A percentile compares a stretch with the other conserved stretches of the same genome.
These are phyloP conservation scores for Lottia gigantea DNA, from an alignment of 2,888 invertebrate genomes.

Conservation along the genomic window DNA sequence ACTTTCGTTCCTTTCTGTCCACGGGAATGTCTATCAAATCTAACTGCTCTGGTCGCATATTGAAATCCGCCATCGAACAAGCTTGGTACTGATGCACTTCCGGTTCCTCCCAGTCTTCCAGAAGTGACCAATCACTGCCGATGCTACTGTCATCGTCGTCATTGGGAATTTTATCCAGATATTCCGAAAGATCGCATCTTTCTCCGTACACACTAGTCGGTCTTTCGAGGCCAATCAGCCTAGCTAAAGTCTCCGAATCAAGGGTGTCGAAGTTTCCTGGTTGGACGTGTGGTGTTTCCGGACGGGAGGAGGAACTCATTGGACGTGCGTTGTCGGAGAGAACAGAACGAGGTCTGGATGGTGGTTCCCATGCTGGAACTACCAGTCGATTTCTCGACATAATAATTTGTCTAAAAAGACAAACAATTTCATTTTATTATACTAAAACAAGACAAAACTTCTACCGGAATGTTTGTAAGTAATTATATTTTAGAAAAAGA, in stretches of 20 bases:
- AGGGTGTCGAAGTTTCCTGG: conserved; percentile 48
- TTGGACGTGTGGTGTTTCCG: conserved; percentile 41
- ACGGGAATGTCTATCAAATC: conserved; percentile 55
- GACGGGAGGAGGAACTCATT: conserved; percentile 25
- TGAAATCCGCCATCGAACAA: conserved; percentile 42
- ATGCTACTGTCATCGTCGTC: conserved; percentile 43
- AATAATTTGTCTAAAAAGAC: background rate
- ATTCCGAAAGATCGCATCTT: background rate
- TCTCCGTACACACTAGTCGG: background rate
- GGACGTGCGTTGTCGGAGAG: conserved; percentile 35
- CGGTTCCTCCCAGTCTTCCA: conserved; percentile 38
- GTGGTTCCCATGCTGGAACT: conserved; percentile 25
- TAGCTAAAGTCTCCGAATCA: conserved; percentile 42
- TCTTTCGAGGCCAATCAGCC: conserved; percentile 33
- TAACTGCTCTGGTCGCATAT: conserved; percentile 55
- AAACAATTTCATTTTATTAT: too few relatives aligned
- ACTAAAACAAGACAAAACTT: too few relatives aligned
- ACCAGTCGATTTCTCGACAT: conserved; percentile 38
- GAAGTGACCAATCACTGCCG: conserved; percentile 44
- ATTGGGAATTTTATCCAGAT: conserved; percentile 1
- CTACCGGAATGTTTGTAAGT: too few relatives aligned
- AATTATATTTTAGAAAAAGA: too few relatives aligned
- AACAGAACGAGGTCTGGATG: conserved; percentile 41
- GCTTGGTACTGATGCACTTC: conserved; percentile 35
- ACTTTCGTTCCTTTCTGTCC: conserved; percentile 48